Evolutionary conservation across 2,888 invertebrate genomes (phyloP).

Genomic region (Tachystola acroxantha): DNA sequence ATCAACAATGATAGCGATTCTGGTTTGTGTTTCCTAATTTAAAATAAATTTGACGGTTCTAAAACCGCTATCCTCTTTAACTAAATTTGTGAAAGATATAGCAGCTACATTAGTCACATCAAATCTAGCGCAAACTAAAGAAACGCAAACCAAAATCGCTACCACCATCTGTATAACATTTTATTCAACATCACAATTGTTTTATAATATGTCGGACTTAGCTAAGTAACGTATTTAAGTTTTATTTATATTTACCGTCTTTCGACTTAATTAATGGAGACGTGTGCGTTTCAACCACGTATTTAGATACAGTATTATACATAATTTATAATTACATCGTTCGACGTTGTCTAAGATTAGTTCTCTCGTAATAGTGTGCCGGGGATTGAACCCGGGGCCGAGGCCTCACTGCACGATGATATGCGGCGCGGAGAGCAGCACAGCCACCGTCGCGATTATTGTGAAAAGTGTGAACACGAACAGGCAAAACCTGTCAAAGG

Average conservation of each 20-base stretch:
- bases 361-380: constrained; percentile 51
- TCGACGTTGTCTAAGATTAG: constrained; percentile 46
- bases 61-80: too few relatives aligned
- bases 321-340: constrained; percentile 40
- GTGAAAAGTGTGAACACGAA: constrained; percentile 97
- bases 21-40: too few relatives aligned
- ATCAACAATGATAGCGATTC: too few relatives aligned
- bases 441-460: constrained; percentile 94
- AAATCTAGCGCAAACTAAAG: too few relatives aligned
- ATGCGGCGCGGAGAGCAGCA: constrained; percentile 94
- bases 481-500: constrained; percentile 88
- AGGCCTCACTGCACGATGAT: constrained; percentile 92
- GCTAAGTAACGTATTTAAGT: constrained; percentile 41
- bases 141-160: too few relatives aligned
- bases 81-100: too few relatives aligned
- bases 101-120: too few relatives aligned
- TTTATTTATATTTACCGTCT: constrained; percentile 51
- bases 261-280: constrained; percentile 52
- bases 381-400: constrained; percentile 16
- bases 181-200: constrained; percentile 73
- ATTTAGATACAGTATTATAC: constrained; percentile 24
- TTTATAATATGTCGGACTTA: constrained; percentile 63
- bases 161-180: constrained; percentile 56
- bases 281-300: constrained; percentile 75
- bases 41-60: too few relatives aligned